These are phyloP conservation scores for Autographa pulchrina DNA, from an alignment of 2,888 invertebrate species.

Conservation along the genomic window DNA sequence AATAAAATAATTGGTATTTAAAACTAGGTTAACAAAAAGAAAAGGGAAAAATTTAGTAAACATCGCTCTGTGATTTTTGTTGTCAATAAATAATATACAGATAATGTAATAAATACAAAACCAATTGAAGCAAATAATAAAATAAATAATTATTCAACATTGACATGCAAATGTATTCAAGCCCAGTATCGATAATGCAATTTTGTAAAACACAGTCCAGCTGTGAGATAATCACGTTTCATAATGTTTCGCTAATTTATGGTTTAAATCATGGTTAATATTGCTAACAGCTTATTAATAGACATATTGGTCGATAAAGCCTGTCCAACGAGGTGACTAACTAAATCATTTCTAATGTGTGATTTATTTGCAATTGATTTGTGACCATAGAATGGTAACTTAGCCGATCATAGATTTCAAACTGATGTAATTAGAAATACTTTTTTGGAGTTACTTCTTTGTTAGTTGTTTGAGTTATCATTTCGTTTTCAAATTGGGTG, in stretches of 20 bases:
- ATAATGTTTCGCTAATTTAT: constrained; percentile 25
- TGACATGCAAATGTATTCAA: constrained; percentile 23
- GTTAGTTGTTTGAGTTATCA: too few relatives aligned
- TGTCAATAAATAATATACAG: too few relatives aligned
- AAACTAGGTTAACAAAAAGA: not conserved
- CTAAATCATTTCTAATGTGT: constrained; percentile 30
- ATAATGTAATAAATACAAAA: not conserved
- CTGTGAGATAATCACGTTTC: constrained; percentile 43
- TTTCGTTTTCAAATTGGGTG: too few relatives aligned
- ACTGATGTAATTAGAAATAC: not conserved
- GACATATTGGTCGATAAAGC: constrained; percentile 37
- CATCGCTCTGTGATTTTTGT: too few relatives aligned
- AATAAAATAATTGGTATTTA: not conserved
- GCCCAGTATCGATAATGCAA: constrained; percentile 27
- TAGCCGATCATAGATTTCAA: not conserved
- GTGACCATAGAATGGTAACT: not conserved
- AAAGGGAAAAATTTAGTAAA: too few relatives aligned
- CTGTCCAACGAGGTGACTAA: constrained; percentile 29
- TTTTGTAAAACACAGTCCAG: constrained; percentile 35
- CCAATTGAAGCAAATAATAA: not conserved
- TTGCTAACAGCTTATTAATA: constrained; percentile 41
- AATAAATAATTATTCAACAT: constrained; percentile 3
- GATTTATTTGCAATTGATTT: constrained; percentile 23
- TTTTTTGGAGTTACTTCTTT: not conserved
- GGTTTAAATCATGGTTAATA: constrained; percentile 43